Evolutionary conservation across 1,140 invertebrate species (phyloP).

Genomic region (Drosophila triauraria): DNA sequence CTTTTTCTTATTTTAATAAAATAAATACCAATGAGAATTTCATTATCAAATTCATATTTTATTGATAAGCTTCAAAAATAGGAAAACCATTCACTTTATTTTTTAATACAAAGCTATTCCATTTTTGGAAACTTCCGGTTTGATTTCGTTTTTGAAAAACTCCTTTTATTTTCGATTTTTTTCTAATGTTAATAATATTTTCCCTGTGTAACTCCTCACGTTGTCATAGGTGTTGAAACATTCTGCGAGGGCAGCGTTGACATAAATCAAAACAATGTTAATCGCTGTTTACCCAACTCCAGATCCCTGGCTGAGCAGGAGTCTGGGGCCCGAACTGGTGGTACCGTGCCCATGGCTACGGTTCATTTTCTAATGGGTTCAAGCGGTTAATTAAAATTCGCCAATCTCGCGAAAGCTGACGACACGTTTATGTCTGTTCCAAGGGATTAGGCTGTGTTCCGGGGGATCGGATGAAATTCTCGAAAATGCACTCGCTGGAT

Average conservation of each 20-base stretch:
- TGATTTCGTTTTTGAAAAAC: too few species aligned
- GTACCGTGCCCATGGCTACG: slow-evolving; percentile 36
- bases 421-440: slow-evolving; percentile 30
- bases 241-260: slow-evolving; percentile 3
- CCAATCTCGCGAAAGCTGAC: slow-evolving; percentile 59
- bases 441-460: slow-evolving; percentile 63
- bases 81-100: too few species aligned
- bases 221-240: slow-evolving; percentile 41
- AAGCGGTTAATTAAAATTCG: slow-evolving; percentile 79
- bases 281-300: slow-evolving; percentile 54
- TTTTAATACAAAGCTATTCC: too few species aligned
- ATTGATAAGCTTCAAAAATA: too few species aligned
- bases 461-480: slow-evolving; percentile 44
- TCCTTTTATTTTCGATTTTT: too few species aligned
- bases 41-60: too few species aligned
- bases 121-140: too few species aligned
- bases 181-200: neutral
- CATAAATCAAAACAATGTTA: slow-evolving; percentile 66
- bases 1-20: too few species aligned
- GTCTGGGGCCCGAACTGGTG: neutral
- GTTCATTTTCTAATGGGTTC: slow-evolving; percentile 35
- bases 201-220: slow-evolving; percentile 17
- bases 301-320: slow-evolving; percentile 15
- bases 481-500: slow-evolving; percentile 31
- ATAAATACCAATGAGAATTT: neutral